Evolutionary conservation across 2,113 vertebrate species (phyloP).

Genomic region (Cervus canadensis): DNA sequence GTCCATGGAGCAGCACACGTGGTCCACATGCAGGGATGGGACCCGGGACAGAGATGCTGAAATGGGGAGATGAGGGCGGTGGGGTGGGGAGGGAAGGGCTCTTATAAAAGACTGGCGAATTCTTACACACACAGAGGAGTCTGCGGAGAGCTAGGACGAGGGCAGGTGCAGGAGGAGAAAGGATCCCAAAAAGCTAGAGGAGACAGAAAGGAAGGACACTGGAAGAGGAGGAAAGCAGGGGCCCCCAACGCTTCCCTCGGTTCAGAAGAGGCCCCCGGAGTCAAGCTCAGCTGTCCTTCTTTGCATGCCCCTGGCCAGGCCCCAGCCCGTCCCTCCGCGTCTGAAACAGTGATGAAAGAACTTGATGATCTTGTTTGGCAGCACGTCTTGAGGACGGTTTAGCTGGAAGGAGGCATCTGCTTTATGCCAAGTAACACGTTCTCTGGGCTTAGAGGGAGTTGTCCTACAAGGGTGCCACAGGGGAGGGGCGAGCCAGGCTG

Average conservation of each 20-base stretch:
- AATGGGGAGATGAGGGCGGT: neutral
- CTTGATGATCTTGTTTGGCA: neutral
- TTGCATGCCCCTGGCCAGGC: neutral
- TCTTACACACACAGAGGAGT: neutral
- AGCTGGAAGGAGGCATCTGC: slow-evolving; percentile 45
- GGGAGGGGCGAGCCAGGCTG: no score
- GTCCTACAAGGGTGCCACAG: neutral
- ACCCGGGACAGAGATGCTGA: neutral
- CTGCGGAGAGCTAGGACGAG: neutral
- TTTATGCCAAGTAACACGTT: slow-evolving; percentile 59
- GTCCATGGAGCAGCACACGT: neutral
- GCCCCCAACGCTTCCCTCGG: neutral
- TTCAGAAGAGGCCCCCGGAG: neutral
- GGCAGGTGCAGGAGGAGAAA: neutral
- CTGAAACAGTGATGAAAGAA: slow-evolving; percentile 5
- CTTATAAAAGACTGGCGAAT: neutral
- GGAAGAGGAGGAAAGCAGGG: neutral
- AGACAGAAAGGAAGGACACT: neutral
- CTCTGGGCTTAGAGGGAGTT: slow-evolving; percentile 10
- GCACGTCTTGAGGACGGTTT: neutral
- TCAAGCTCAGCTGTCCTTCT: neutral
- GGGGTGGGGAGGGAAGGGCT: neutral
- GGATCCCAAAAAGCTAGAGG: no score
- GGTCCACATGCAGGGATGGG: neutral
- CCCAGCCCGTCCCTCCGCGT: neutral